These are phyloP conservation scores for Gymnarchus niloticus DNA, from an alignment of 2,113 vertebrate genomes.

Conservation along the genomic window DNA sequence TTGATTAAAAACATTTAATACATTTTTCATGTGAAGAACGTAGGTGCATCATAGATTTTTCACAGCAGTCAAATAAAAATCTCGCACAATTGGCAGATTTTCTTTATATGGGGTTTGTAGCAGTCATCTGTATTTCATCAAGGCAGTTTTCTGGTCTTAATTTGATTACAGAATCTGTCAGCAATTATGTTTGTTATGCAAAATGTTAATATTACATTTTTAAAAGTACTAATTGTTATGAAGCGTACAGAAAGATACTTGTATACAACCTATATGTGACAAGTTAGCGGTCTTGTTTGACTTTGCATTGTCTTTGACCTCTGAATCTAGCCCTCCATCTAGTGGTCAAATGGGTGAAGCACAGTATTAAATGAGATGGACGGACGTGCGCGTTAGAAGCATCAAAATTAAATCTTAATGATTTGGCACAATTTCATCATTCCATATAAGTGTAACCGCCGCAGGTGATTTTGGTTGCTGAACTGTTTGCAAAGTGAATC, in stretches of 20 bases:
- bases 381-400: no score
- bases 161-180: conserved; percentile 4
- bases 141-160: not conserved
- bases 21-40: not conserved
- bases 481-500: not conserved
- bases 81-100: not conserved
- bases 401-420: not conserved
- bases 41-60: not conserved
- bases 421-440: not conserved
- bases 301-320: not conserved
- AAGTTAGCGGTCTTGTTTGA: not conserved
- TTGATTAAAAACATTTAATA: not conserved
- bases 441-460: not conserved
- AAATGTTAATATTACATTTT: not conserved
- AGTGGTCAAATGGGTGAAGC: conserved; percentile 32
- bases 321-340: conserved; percentile 52
- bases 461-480: not conserved
- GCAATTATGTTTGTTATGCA: not conserved
- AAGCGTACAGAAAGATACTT: not conserved
- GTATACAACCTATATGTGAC: not conserved
- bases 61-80: not conserved
- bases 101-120: not conserved
- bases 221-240: not conserved
- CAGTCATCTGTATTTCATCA: not conserved
- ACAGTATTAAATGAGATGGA: not conserved